Percentiles rank a stretch among this genome's conserved stretches.
These are phyloP conservation scores for Agrypnia vestita DNA, from an alignment of 1,140 invertebrate species.

Conservation along the genomic window DNA sequence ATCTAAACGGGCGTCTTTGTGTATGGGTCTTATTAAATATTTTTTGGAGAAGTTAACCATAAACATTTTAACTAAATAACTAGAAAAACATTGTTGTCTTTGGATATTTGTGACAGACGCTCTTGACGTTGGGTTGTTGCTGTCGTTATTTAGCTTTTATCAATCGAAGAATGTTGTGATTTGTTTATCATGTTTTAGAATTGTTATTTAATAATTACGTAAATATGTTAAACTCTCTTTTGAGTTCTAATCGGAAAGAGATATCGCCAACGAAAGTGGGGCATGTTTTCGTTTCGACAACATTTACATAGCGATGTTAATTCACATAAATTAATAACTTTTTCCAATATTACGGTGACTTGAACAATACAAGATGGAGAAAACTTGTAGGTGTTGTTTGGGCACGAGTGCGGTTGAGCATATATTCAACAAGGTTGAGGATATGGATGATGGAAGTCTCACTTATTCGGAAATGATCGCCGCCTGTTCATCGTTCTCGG, in stretches of 20 bases:
- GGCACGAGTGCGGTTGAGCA: constrained; percentile 1
- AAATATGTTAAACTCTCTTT: too few relatives aligned
- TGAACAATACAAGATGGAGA: neutral
- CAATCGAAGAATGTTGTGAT: too few relatives aligned
- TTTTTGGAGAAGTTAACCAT: neutral
- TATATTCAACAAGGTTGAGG: constrained; percentile 18
- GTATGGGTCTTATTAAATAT: too few relatives aligned
- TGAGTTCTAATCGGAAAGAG: too few relatives aligned
- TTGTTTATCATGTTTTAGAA: too few relatives aligned
- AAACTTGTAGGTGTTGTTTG: constrained; percentile 43
- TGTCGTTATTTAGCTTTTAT: neutral
- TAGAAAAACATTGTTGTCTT: neutral
- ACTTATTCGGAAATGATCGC: constrained; percentile 41
- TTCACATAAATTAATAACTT: too few relatives aligned
- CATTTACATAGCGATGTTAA: too few relatives aligned
- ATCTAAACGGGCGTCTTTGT: too few relatives aligned
- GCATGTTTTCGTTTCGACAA: too few relatives aligned
- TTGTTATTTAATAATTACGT: too few relatives aligned
- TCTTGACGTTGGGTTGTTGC: constrained; percentile 3
- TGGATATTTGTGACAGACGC: constrained; percentile 7
- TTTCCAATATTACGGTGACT: too few relatives aligned
- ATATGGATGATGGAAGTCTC: neutral
- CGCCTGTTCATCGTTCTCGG: constrained; percentile 29
- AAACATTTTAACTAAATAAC: neutral
- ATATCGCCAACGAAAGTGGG: too few relatives aligned